Conservation (phyloP, 2,113 vertebrate species). For the Pimephales promelas region DNA sequence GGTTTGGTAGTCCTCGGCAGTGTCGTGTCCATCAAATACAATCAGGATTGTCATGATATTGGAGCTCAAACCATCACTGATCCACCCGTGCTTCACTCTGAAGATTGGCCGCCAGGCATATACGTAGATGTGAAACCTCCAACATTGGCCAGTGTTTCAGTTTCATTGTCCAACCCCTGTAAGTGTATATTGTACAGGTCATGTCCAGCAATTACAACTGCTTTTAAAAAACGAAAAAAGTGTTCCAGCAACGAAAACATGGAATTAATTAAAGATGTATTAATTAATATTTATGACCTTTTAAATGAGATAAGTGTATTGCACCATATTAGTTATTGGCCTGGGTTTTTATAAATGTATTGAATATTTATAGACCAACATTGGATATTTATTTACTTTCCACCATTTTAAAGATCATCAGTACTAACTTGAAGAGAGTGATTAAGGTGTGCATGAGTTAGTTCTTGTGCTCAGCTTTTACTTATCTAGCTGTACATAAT, state of each 20-base stretch:
- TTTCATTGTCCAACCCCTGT: too few relatives aligned
- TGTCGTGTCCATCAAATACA: too few relatives aligned
- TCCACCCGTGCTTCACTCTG: too few relatives aligned
- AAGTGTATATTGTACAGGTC: neutral
- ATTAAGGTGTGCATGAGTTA: neutral
- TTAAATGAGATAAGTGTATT: neutral
- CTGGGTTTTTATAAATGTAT: neutral
- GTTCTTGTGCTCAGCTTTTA: neutral
- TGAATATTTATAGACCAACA: neutral
- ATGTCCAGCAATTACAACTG: slow-evolving; percentile 12
- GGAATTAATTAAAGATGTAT: neutral
- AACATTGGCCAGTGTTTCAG: too few relatives aligned
- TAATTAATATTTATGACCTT: too few relatives aligned
- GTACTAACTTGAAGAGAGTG: neutral
- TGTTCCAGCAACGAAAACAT: neutral
- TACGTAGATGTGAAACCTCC: too few relatives aligned
- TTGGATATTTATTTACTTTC: neutral
- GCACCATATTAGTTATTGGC: neutral
- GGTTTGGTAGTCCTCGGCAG: too few relatives aligned
- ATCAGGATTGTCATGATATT: too few relatives aligned
- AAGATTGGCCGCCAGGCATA: too few relatives aligned
- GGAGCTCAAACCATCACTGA: too few relatives aligned
- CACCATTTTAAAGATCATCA: neutral
- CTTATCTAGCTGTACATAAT: neutral
- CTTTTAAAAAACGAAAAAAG: neutral